A percentile compares a stretch with the other conserved stretches of the same genome.
Conservation (phyloP, 1,140 invertebrate genomes). For the Leucophenga varia region DNA sequence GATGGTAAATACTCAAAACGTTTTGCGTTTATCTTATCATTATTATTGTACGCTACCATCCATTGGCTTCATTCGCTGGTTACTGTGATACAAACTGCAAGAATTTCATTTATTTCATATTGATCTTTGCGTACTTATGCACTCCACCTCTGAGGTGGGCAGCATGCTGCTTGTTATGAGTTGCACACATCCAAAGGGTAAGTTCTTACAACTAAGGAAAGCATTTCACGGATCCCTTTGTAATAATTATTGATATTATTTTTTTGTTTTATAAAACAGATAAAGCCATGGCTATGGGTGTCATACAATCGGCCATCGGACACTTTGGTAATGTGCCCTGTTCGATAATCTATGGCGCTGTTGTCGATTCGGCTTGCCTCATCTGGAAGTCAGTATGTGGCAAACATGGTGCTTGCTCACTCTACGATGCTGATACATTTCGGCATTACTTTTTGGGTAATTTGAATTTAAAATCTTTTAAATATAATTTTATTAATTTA, state of each 20-base stretch:
- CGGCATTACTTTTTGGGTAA: constrained; percentile 84
- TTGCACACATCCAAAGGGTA: constrained; percentile 80
- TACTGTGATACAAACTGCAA: constrained; percentile 78
- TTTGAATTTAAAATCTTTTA: not conserved
- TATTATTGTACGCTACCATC: too few relatives aligned
- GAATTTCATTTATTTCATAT: constrained; percentile 80
- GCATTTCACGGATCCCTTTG: too few relatives aligned
- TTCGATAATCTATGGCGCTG: constrained; percentile 87
- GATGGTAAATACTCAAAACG: constrained; percentile 36
- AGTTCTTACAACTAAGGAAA: too few relatives aligned
- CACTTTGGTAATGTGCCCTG: constrained; percentile 92
- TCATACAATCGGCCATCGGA: constrained; percentile 91
- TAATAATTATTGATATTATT: too few relatives aligned
- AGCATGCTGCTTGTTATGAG: constrained; percentile 86
- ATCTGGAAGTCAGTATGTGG: constrained; percentile 83
- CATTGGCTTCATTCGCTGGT: constrained; percentile 63
- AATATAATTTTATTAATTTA: too few relatives aligned
- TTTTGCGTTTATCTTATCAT: too few relatives aligned
- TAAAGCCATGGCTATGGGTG: constrained; percentile 90
- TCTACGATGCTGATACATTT: constrained; percentile 82
- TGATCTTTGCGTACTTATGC: constrained; percentile 87
- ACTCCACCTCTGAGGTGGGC: constrained; percentile 89
- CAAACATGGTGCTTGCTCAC: constrained; percentile 76
- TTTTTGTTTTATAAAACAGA: too few relatives aligned
- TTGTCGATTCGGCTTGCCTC: constrained; percentile 88